phyloP scores from a whole-genome alignment of 2,888 invertebrate genomes.

The Noctua janthe region DNA sequence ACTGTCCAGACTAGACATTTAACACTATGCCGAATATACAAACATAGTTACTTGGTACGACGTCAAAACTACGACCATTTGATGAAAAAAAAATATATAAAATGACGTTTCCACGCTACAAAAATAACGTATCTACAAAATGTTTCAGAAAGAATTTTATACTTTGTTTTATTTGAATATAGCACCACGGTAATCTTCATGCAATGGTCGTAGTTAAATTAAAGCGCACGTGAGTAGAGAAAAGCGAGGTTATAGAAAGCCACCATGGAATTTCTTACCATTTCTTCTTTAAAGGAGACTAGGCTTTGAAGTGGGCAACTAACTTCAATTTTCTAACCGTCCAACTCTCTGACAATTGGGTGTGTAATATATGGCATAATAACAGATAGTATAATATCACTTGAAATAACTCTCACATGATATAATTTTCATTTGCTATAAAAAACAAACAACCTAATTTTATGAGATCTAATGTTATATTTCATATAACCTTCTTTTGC shows the following conservation, averaged over 20 bases:
- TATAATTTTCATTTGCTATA: too few species aligned
- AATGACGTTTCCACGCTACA: not conserved
- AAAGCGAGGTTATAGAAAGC: not conserved
- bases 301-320: not conserved
- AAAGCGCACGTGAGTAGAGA: conserved; percentile 1
- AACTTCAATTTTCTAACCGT: not conserved
- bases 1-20: conserved; percentile 66
- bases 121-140: conserved; percentile 3
- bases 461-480: too few species aligned
- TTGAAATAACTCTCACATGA: too few species aligned
- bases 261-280: not conserved
- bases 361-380: too few species aligned
- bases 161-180: conserved; percentile 20
- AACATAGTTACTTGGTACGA: conserved; percentile 24
- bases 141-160: not conserved
- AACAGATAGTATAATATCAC: too few species aligned
- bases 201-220: conserved; percentile 21
- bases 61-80: conserved; percentile 30
- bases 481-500: too few species aligned
- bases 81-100: conserved; percentile 20
- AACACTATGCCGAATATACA: conserved; percentile 43
- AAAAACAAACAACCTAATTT: too few species aligned
- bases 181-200: conserved; percentile 33
- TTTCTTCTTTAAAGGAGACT: not conserved
- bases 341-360: not conserved